Evolutionary conservation across 2,113 vertebrate genomes (phyloP).

Genomic region (Tympanuchus pallidicinctus): DNA sequence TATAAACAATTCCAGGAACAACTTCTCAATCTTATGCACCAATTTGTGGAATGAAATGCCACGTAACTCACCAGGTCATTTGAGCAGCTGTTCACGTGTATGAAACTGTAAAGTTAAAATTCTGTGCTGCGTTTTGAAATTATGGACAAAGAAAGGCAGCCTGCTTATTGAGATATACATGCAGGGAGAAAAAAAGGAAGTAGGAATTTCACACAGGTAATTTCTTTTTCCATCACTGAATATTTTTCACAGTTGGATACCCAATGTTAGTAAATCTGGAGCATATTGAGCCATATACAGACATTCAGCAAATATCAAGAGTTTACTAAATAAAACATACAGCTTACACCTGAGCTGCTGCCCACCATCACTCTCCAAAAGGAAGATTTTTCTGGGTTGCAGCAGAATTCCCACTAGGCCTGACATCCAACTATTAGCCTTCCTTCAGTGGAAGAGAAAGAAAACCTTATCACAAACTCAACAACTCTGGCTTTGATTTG

Average conservation of each 20-base stretch:
- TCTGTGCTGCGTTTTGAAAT: background rate
- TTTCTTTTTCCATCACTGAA: background rate
- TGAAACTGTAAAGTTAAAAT: background rate
- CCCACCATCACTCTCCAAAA: conserved; percentile 18
- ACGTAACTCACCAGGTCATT: background rate
- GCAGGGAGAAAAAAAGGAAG: background rate
- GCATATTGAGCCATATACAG: conserved; percentile 23
- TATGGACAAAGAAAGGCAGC: background rate
- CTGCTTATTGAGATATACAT: background rate
- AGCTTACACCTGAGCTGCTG: conserved; percentile 19
- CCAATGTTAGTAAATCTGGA: background rate
- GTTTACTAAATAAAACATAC: conserved; percentile 1
- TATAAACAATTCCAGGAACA: background rate
- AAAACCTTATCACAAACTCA: background rate
- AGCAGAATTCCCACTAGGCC: background rate
- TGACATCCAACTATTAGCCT: background rate
- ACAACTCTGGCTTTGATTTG: background rate
- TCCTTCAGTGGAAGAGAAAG: background rate
- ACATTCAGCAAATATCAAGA: background rate
- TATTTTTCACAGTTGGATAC: conserved; percentile 37
- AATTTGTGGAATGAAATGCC: background rate
- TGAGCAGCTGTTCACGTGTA: background rate
- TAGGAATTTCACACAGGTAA: background rate
- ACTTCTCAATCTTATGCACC: background rate
- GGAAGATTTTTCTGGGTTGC: background rate